Evolutionary conservation across 2,888 invertebrate genomes (phyloP).

Genomic region (Yponomeuta sedellus): DNA sequence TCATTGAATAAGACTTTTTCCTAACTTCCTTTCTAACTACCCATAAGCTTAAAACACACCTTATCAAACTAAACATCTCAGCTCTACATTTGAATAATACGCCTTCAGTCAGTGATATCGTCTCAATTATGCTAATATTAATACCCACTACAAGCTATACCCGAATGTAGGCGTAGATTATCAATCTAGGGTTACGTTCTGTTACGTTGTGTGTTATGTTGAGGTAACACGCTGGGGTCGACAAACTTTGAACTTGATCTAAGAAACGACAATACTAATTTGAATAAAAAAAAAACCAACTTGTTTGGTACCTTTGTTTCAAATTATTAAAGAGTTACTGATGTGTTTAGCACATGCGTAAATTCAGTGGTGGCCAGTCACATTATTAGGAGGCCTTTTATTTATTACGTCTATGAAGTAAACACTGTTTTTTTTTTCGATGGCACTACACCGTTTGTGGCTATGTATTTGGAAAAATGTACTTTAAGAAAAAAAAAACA

Average conservation of each 20-base stretch:
- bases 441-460: too few relatives aligned
- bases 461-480: too few relatives aligned
- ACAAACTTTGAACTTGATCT: constrained; percentile 31
- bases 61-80: neutral
- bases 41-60: neutral
- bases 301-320: neutral
- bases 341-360: neutral
- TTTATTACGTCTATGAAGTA: neutral
- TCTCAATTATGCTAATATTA: constrained; percentile 14
- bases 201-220: constrained; percentile 19
- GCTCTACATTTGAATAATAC: neutral
- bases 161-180: constrained; percentile 16
- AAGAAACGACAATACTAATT: neutral
- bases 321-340: too few relatives aligned
- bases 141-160: neutral
- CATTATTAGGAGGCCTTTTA: neutral
- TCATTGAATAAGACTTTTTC: neutral
- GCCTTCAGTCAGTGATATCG: neutral
- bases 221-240: constrained; percentile 30
- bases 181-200: constrained; percentile 14
- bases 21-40: too few relatives aligned
- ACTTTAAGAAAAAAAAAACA: too few relatives aligned
- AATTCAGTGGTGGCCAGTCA: neutral
- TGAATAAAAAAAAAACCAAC: too few relatives aligned
- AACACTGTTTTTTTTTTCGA: neutral